Evolutionary conservation across 2,888 invertebrate species (phyloP).

Genomic region (Drosophila bunnanda): DNA sequence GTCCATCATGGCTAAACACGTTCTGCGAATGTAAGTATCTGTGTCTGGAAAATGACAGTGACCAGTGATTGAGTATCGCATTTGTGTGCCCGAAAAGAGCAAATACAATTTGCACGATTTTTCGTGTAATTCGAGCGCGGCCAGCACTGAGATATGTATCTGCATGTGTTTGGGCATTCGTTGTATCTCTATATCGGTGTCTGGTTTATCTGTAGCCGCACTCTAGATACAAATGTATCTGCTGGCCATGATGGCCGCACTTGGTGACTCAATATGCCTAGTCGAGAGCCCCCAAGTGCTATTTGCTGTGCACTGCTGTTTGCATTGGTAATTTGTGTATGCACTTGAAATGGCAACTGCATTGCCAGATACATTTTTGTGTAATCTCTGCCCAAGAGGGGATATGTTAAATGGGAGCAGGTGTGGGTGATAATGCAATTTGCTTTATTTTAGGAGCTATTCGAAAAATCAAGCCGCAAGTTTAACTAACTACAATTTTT

Average conservation of each 20-base stretch:
- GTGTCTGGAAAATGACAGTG: constrained; percentile 37
- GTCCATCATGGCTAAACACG: constrained; percentile 65
- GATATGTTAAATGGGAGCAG: constrained; percentile 2
- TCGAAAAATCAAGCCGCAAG: no score
- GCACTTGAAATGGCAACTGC: constrained; percentile 73
- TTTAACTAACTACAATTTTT: no score
- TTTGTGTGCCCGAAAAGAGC: constrained; percentile 60
- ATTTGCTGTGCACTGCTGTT: constrained; percentile 62
- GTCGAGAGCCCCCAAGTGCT: constrained; percentile 45
- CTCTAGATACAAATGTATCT: constrained; percentile 59
- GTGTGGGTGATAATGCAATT: neutral
- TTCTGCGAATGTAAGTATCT: constrained; percentile 51
- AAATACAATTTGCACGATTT: constrained; percentile 77
- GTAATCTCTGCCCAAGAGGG: neutral
- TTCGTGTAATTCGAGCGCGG: constrained; percentile 60
- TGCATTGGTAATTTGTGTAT: constrained; percentile 80
- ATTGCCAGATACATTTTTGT: constrained; percentile 11
- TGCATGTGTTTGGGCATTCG: constrained; percentile 36
- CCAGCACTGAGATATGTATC: constrained; percentile 39
- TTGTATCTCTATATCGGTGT: constrained; percentile 30
- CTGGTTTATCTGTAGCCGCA: constrained; percentile 44
- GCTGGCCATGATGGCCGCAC: constrained; percentile 68
- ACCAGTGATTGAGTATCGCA: constrained; percentile 32
- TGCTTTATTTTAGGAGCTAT: no score
- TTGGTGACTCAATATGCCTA: constrained; percentile 75